A percentile compares a stretch with the other conserved stretches of the same genome.
phyloP scores from a whole-genome alignment of 1,140 invertebrate species.

The Papilio polytes region DNA sequence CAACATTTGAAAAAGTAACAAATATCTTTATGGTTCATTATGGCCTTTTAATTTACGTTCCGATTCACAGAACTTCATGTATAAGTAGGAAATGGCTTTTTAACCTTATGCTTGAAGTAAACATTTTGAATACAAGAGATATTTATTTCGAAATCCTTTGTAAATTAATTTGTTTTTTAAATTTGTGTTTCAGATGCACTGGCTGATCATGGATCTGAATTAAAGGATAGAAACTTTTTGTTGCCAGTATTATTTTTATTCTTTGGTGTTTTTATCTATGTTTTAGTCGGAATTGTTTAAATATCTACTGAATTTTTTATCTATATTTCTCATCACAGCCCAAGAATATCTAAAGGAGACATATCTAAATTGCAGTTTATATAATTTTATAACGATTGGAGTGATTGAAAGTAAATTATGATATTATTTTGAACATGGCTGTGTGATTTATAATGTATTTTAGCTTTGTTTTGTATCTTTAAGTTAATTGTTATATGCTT shows the following conservation, averaged over 20 bases:
- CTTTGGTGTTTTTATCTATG: slow-evolving; percentile 45
- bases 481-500: not conserved
- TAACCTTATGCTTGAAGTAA: no score
- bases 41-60: not conserved
- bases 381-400: slow-evolving; percentile 23
- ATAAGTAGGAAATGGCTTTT: no score
- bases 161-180: not conserved
- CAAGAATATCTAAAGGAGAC: slow-evolving; percentile 67
- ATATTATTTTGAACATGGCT: not conserved
- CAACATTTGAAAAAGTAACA: slow-evolving; percentile 4
- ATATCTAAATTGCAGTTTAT: slow-evolving; percentile 54
- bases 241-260: slow-evolving; percentile 49
- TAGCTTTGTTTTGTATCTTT: not conserved
- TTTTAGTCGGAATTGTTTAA: slow-evolving; percentile 44
- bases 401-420: not conserved
- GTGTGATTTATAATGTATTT: not conserved
- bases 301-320: slow-evolving; percentile 39
- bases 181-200: slow-evolving; percentile 51
- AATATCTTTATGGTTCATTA: not conserved
- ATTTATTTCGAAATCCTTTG: not conserved
- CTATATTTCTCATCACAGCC: slow-evolving; percentile 73
- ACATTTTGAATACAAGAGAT: not conserved
- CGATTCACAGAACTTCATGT: not conserved
- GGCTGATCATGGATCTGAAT: slow-evolving; percentile 39
- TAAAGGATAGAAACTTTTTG: slow-evolving; percentile 46